Base-by-base conservation (phyloP, 2,888 invertebrate species). In the Palloptera scutellata region DNA sequence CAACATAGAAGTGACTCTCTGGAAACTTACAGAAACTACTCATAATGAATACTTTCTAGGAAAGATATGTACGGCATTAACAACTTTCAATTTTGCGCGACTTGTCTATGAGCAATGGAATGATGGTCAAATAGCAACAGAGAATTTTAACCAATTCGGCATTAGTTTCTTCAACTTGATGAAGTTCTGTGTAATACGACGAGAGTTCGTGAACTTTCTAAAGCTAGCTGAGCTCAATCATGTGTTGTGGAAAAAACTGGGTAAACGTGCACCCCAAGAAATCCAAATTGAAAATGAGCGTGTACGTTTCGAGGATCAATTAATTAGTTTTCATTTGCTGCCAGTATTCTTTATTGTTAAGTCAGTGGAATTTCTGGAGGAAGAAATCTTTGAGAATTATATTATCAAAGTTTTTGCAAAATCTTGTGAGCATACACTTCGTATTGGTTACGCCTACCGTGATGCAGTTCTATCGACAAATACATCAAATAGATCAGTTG, bases 391-490 rank as follows among this genome's bases (percentile, higher is more conserved):
- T 15, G 88, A 90, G 63, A 86, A 88, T 65, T 92, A 88, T 75
- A 61, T 84, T 2, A 84, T 86, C 67, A 90, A 90, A 76, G 74
- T 92, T 1, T 86, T 91, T 66, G 87, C 89, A 61, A 86, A 88
- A 13, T 87, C 90, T 1, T 90, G 89, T 64, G 89, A 90, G 74
- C 87, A 89, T 54, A 90, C 91, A 0, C 85, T 89, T 1, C 86
- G 90, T 68, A 83, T 89, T 0, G 87, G 88, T 11, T 91, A 90
- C 68, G 65, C 86, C 1, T 83, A 90, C 61, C 86, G 91, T 66
- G 88, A 90, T 76, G 66, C 85, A 73, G 67, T 77, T 1, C 66
- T 74, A 30, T 9, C 43, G 12, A 65, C 62, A 12, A 64, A 68
- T 15, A 76, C 76, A 0, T 70, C 62, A 12, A 64, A 30, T 30